Evolutionary conservation across 2,797 vertebrate genomes (phyloP), one percentile per base, ranked within the genome.

Genomic region (Spizella passerina): DNA sequence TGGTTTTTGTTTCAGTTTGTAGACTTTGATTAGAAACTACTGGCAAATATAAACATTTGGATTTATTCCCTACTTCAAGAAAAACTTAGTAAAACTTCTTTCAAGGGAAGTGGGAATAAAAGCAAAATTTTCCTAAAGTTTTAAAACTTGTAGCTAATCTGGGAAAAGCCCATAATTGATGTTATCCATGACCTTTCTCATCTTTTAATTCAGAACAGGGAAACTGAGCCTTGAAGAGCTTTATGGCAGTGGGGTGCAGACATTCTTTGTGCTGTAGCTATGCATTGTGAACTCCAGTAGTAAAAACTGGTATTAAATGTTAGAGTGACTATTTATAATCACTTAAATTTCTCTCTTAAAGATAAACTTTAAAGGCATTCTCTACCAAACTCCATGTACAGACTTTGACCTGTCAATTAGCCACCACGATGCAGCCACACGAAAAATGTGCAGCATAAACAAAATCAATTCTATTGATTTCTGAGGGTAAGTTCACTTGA

Each of bases 381-480:
- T 82, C 49, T 57, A 52, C 41, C 41, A 55, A 77, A 77, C 29
- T 61, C 46, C n/a, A 22, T 5, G 53, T 59, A 59, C 56, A 63
- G 61, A n/a, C 66, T 94, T 71, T 82, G 78, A 75, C 75, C 68
- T 87, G 75, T 77, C 86, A 93, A 87, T 96, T 95, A 96, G 27
- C 43, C 39, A 7, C 78, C 39, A 24, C 0, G 0, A 64, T 85
- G 75, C 86, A 90, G 78, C 49, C 64, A 57, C 71, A 82, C 4
- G 0, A 86, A 85, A 94, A 57, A 7, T 53, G 81, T 85, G 57
- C 86, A 75, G 68, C 71, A 52, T 61, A 89, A 92, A 82, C 78
- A 92, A 87, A 91, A 93, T 90, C 83, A 75, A 91, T 96, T 60
- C 23, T 66, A 82, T 94, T 65, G 92, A 95, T 92, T 95, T 87